Percentiles rank a stretch among this genome's conserved stretches.
phyloP scores from a whole-genome alignment of 2,888 invertebrate genomes.

The Papilio demoleus region DNA sequence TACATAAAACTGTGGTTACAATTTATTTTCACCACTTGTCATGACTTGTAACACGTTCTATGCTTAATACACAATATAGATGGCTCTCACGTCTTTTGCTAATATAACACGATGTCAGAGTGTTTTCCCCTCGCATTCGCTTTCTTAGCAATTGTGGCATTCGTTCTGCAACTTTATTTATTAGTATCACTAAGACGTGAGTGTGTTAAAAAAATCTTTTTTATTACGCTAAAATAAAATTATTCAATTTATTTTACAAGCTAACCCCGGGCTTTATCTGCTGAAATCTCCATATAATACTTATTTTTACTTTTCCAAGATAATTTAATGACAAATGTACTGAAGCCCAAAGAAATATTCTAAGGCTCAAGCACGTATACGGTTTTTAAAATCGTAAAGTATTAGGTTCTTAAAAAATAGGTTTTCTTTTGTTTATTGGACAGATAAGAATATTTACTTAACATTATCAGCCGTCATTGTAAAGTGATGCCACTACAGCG shows the following conservation, averaged over 20 bases:
- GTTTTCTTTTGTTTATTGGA: too few relatives aligned
- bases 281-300: neutral
- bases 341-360: neutral
- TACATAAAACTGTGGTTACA: conserved; percentile 41
- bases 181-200: conserved; percentile 32
- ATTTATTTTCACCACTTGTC: conserved; percentile 48
- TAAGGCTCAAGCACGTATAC: too few relatives aligned
- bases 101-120: conserved; percentile 69
- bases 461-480: too few relatives aligned
- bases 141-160: conserved; percentile 63
- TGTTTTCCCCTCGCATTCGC: conserved; percentile 42
- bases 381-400: too few relatives aligned
- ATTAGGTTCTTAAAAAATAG: too few relatives aligned
- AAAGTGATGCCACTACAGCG: too few relatives aligned
- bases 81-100: conserved; percentile 67
- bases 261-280: neutral
- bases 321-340: too few relatives aligned
- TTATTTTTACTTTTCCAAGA: neutral
- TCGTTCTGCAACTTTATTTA: conserved; percentile 46
- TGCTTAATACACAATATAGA: conserved; percentile 58
- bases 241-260: conserved; percentile 1
- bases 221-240: neutral
- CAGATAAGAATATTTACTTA: too few relatives aligned
- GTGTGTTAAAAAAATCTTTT: conserved; percentile 12
- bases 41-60: conserved; percentile 47